Percentiles rank a stretch among this genome's conserved stretches.
phyloP scores from a whole-genome alignment of 1,140 invertebrate genomes.

The Drosophila tristis region DNA sequence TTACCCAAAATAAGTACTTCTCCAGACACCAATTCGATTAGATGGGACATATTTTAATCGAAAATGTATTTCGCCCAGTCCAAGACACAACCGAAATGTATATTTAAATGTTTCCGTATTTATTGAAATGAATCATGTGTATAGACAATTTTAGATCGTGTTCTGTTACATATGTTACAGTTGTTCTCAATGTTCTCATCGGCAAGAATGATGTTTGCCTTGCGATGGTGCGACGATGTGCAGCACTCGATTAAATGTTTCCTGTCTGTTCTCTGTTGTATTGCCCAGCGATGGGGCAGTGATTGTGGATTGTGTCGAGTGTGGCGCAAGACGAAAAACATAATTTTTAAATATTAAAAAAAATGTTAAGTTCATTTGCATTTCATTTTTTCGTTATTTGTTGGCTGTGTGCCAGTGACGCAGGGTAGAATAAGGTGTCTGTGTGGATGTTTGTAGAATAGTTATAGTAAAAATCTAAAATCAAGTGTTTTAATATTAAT shows the following conservation, averaged over 20 bases:
- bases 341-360: conserved; percentile 67
- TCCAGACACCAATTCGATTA: too few species aligned
- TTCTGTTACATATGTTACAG: conserved; percentile 13
- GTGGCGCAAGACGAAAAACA: conserved; percentile 27
- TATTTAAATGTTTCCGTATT: conserved; percentile 54
- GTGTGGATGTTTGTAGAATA: conserved; percentile 58
- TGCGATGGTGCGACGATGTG: conserved; percentile 2
- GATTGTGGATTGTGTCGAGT: conserved; percentile 16
- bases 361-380: conserved; percentile 47
- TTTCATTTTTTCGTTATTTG: conserved; percentile 27
- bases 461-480: conserved; percentile 72
- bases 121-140: conserved; percentile 62
- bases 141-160: conserved; percentile 47
- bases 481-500: conserved; percentile 74
- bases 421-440: conserved; percentile 59
- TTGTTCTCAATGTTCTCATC: conserved; percentile 23
- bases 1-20: too few species aligned
- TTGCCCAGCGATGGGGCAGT: neutral
- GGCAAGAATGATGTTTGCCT: conserved; percentile 14
- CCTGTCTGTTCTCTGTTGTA: conserved; percentile 13
- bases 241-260: conserved; percentile 4
- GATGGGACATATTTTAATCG: too few species aligned
- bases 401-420: conserved; percentile 19
- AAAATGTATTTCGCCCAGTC: neutral
- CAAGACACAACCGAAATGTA: neutral